Base-by-base conservation (phyloP, 2,888 invertebrate species). In the Nowickia ferox region DNA sequence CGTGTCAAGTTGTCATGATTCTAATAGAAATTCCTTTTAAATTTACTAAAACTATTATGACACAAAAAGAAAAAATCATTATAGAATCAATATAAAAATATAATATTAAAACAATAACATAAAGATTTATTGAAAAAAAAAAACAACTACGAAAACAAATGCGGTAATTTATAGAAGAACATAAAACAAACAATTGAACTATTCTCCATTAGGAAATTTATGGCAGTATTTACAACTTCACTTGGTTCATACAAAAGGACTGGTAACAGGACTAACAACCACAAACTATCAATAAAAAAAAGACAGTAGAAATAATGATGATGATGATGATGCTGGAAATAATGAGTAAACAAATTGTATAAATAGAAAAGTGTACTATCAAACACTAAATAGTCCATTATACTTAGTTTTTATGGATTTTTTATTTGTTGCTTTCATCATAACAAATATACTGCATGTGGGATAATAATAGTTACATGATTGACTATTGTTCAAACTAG, bases 51-150 rank as follows among this genome's bases (percentile, higher is more conserved):
- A 13, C 17, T 44, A 51, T 10, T 48, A 15, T 19, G 11, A 40
- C 63, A 63, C 11, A 1, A 19, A 53, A 40, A 46, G 38, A 4
- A 46, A 22, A 46, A 13, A 40, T 22, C 63, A 51, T n/a, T 17
- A 61, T 9, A 11, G 13, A 38, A n/a, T 0, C 57, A 19, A 38
- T 8, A 22, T 46, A 13, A 59, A 66, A 66, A 17, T 11, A 19
- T 11, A 38, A 30, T 15, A 22, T 4, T 0, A 22, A 63, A 69
- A 22, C 19, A 63, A 63, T 61, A 75, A 68, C 44, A n/a, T 17
- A 69, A 74, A 75, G 55, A 82, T 76, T 76, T 82, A 63, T 55
- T 63, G 63, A 63, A 63, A 68, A 65, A 22, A 48, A 53, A n/a
- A 17, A 61, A 19, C 10, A 19, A 69, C 55, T 51, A n/a, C 19